Conservation (phyloP, 2,113 vertebrate genomes). For the Forbesichthys papilliferus region DNA sequence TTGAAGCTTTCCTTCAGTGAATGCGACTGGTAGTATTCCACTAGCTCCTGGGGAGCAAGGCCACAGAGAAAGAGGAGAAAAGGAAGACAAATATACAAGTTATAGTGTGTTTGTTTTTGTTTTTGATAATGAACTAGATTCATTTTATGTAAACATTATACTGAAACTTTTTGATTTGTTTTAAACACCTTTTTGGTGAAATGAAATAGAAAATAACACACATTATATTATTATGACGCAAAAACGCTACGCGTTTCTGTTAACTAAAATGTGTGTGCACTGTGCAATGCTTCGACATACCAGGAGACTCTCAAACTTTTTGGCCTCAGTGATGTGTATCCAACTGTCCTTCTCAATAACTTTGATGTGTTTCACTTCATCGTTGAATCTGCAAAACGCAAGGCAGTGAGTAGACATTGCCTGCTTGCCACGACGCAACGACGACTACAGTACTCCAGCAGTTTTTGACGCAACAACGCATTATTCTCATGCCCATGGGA, state of each 20-base stretch:
- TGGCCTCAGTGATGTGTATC: constrained; percentile 98
- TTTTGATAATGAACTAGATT: background rate
- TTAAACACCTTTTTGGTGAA: background rate
- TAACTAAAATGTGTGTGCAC: background rate
- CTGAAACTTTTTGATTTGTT: background rate
- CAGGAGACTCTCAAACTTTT: constrained; percentile 96
- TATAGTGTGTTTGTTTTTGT: no score
- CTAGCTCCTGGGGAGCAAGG: constrained; percentile 83
- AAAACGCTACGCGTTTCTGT: background rate
- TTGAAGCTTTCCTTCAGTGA: constrained; percentile 99
- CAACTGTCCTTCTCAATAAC: constrained; percentile 96
- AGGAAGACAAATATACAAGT: background rate
- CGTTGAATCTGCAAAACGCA: constrained; percentile 84
- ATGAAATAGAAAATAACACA: background rate
- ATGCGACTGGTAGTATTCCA: constrained; percentile 96
- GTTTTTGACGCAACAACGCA: no score
- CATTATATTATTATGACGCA: no score
- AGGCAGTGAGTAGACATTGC: constrained; percentile 5
- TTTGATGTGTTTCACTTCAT: constrained; percentile 99
- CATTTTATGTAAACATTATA: background rate
- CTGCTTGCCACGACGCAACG: constrained; percentile 5
- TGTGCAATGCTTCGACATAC: constrained; percentile 66
- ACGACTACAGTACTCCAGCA: constrained; percentile 26
- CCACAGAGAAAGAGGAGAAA: background rate
- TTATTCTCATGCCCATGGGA: no score